These are phyloP conservation scores for Argynnis bischoffii DNA, from an alignment of 2,888 invertebrate species.

Conservation along the genomic window DNA sequence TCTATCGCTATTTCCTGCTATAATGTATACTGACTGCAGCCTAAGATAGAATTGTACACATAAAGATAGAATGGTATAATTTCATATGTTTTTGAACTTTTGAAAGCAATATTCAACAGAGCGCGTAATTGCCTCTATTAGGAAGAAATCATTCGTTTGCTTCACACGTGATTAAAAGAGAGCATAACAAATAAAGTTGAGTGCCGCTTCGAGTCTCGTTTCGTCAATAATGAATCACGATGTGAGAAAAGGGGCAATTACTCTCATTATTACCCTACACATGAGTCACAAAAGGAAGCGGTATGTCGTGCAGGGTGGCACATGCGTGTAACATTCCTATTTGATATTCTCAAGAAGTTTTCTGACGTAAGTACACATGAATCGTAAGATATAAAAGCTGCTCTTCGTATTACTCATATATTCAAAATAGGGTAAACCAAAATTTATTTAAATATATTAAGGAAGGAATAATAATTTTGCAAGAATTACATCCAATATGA, in stretches of 20 bases:
- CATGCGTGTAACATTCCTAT: conserved; percentile 45
- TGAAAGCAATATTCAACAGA: conserved; percentile 32
- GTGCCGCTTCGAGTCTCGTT: conserved; percentile 59
- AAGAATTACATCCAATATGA: background rate
- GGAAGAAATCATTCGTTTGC: conserved; percentile 49
- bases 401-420: conserved; percentile 28
- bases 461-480: too few species aligned
- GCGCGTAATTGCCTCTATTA: conserved; percentile 39
- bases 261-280: conserved; percentile 66
- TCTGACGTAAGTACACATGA: conserved; percentile 42
- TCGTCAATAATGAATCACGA: conserved; percentile 73
- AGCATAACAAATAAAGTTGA: conserved; percentile 67
- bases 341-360: conserved; percentile 47
- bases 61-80: conserved; percentile 27
- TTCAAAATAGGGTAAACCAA: conserved; percentile 4
- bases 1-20: conserved; percentile 40
- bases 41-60: conserved; percentile 14
- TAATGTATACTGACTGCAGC: conserved; percentile 30
- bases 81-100: conserved; percentile 16
- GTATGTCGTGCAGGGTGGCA: conserved; percentile 43
- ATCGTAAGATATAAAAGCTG: conserved; percentile 29
- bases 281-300: conserved; percentile 68
- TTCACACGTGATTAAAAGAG: conserved; percentile 68
- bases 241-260: conserved; percentile 79
- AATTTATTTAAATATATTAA: too few species aligned